Conservation (phyloP, 2,113 vertebrate genomes). For the Carlito syrichta region DNA sequence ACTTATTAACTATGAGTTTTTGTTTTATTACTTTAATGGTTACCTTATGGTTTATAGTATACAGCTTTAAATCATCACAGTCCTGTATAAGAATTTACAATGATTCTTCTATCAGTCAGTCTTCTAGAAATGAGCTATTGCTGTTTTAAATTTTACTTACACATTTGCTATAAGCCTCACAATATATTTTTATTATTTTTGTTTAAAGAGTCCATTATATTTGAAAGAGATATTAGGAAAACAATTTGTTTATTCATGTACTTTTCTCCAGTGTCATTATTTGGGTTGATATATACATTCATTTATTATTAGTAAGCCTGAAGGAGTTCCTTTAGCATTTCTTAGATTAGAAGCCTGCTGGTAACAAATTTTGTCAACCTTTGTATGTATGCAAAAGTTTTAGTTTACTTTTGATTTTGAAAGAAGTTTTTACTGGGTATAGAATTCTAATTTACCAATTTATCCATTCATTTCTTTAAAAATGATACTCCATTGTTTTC, state of each 20-base stretch:
- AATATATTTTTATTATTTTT: background rate
- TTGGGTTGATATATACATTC: background rate
- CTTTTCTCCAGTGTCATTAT: background rate
- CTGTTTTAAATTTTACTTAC: background rate
- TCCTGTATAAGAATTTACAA: background rate
- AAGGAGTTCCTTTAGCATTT: background rate
- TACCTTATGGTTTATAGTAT: background rate
- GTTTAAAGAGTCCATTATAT: background rate
- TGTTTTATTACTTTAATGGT: background rate
- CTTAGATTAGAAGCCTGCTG: background rate
- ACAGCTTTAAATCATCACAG: background rate
- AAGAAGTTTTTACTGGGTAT: background rate
- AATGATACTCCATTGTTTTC: background rate
- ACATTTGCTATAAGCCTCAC: background rate
- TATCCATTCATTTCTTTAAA: background rate
- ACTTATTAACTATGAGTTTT: background rate
- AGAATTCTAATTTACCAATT: background rate
- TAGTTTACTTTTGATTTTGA: background rate
- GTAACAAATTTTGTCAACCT: background rate
- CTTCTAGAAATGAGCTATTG: background rate
- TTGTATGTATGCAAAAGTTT: background rate
- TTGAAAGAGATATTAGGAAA: background rate
- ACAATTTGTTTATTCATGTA: background rate
- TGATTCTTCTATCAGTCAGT: background rate
- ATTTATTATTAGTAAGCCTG: background rate